These are phyloP conservation scores for Stichodactyla mertensii DNA, from an alignment of 64 coral and sea anemone genomes.

Conservation along the genomic window DNA sequence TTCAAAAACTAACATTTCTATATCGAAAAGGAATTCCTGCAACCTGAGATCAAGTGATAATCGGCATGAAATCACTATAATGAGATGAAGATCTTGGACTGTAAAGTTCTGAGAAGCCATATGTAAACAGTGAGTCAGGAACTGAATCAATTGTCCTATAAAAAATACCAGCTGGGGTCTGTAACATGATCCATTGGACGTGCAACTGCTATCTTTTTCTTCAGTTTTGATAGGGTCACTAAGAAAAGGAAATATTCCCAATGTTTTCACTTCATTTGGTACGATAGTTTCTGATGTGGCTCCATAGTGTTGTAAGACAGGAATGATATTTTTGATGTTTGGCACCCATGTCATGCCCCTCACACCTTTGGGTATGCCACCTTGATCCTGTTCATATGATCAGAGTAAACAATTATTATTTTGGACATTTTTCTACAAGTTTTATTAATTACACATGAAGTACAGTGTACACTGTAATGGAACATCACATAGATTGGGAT, in stretches of 20 bases:
- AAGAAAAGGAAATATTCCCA: neutral
- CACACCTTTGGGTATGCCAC: slow-evolving; percentile 22
- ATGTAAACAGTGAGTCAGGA: slow-evolving; percentile 68
- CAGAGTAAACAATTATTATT: neutral
- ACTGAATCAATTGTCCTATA: slow-evolving; percentile 57
- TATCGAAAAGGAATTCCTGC: slow-evolving; percentile 64
- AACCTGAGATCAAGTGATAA: slow-evolving; percentile 64
- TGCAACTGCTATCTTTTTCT: neutral
- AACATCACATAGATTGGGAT: too few relatives aligned
- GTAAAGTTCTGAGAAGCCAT: slow-evolving; percentile 40
- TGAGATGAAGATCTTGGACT: slow-evolving; percentile 44
- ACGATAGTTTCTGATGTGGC: slow-evolving; percentile 15
- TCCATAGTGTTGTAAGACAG: slow-evolving; percentile 31
- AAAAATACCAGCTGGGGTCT: neutral
- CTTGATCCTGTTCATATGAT: slow-evolving; percentile 11
- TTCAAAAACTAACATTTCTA: slow-evolving; percentile 76
- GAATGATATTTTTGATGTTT: slow-evolving; percentile 28
- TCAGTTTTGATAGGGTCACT: neutral
- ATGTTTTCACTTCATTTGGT: neutral
- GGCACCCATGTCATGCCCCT: slow-evolving; percentile 54
- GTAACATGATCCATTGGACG: neutral
- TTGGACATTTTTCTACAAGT: too few relatives aligned
- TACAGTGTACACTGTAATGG: too few relatives aligned
- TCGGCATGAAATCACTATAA: slow-evolving; percentile 62
- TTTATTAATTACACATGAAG: too few relatives aligned